These are phyloP conservation scores for Hydriomena furcata DNA, from an alignment of 2,888 invertebrate genomes.

Conservation along the genomic window DNA sequence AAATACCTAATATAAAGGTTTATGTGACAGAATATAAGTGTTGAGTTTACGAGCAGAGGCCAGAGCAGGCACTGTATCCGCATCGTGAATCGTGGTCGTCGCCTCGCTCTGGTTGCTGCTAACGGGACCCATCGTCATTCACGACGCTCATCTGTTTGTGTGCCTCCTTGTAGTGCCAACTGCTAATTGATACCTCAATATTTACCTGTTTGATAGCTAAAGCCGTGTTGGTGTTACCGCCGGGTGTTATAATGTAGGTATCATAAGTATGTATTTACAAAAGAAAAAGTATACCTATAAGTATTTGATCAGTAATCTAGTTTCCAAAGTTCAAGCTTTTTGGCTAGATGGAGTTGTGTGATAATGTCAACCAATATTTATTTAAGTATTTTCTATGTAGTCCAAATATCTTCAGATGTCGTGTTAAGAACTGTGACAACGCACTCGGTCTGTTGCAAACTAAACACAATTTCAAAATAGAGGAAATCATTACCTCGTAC, in stretches of 20 bases:
- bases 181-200: background rate
- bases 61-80: background rate
- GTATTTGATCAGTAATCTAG: no score
- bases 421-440: background rate
- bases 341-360: no score
- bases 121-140: constrained; percentile 6
- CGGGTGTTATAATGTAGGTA: no score
- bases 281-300: no score
- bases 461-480: constrained; percentile 21
- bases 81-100: no score
- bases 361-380: no score
- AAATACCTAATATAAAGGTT: background rate
- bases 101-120: constrained; percentile 18
- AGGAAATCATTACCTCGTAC: constrained; percentile 20
- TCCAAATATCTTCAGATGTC: no score
- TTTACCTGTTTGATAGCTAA: background rate
- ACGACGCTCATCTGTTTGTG: background rate
- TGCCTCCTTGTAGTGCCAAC: background rate
- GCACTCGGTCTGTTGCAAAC: constrained; percentile 1
- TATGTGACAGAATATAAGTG: background rate
- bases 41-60: background rate
- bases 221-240: no score
- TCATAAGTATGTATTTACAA: no score
- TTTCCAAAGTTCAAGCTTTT: no score
- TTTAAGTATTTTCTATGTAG: no score